Evolutionary conservation across 2,113 vertebrate genomes (phyloP).

Genomic region (Halichoeres trimaculatus): DNA sequence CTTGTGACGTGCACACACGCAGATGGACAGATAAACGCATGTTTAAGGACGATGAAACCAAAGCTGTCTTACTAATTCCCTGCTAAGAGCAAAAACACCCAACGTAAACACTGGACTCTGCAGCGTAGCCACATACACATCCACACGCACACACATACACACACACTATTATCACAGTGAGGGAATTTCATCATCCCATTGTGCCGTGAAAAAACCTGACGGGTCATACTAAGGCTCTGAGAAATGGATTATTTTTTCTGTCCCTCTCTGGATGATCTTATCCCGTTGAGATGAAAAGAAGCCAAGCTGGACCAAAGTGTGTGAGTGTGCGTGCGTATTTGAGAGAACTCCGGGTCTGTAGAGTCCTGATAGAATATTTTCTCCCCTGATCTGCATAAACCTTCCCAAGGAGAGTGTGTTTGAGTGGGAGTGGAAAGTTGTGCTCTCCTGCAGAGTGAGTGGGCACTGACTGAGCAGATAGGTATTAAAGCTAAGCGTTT

Average conservation of each 20-base stretch:
- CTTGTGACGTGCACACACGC: slow-evolving; percentile 5
- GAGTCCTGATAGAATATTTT: slow-evolving; percentile 15
- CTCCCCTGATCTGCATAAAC: slow-evolving; percentile 39
- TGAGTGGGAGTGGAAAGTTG: slow-evolving; percentile 14
- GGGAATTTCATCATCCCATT: slow-evolving; percentile 70
- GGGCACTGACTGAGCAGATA: slow-evolving; percentile 30
- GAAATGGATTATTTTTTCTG: slow-evolving; percentile 68
- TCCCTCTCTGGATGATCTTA: slow-evolving; percentile 69
- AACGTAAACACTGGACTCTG: slow-evolving; percentile 50
- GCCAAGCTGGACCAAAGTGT: slow-evolving; percentile 44
- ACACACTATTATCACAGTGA: not conserved
- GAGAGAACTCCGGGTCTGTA: slow-evolving; percentile 34
- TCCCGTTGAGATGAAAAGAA: slow-evolving; percentile 60
- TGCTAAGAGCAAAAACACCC: slow-evolving; percentile 57
- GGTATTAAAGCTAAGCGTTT: slow-evolving; percentile 43
- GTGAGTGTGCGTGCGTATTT: slow-evolving; percentile 1
- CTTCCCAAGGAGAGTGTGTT: slow-evolving; percentile 9
- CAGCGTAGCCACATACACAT: slow-evolving; percentile 19
- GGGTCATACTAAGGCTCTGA: slow-evolving; percentile 54
- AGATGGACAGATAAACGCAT: slow-evolving; percentile 42
- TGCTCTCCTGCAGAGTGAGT: slow-evolving; percentile 18
- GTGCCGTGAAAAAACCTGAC: slow-evolving; percentile 60
- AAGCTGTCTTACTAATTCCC: slow-evolving; percentile 55
- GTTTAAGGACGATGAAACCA: slow-evolving; percentile 51
- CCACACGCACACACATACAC: slow-evolving; percentile 9